Conservation (phyloP, 2,113 vertebrate genomes). For the Myrmecophaga tridactyla region DNA sequence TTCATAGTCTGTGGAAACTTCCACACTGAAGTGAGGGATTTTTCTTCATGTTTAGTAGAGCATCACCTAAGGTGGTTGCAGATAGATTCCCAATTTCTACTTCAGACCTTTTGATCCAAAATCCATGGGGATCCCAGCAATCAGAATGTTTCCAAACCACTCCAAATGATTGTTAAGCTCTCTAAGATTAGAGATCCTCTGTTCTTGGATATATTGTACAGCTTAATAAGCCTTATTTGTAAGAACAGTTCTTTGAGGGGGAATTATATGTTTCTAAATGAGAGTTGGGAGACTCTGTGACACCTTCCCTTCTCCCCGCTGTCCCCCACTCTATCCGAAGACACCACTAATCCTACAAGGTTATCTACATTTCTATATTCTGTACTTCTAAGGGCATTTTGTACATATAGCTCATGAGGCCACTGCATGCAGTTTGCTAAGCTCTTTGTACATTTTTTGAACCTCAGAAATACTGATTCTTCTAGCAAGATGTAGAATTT, state of each 20-base stretch:
- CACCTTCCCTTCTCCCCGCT: too few species aligned
- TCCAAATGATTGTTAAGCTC: not conserved
- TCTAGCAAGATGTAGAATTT: not conserved
- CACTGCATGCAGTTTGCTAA: not conserved
- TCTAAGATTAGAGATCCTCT: not conserved
- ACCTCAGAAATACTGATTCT: not conserved
- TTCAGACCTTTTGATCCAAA: not conserved
- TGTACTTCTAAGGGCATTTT: not conserved
- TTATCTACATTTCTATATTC: too few species aligned
- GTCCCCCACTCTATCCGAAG: not conserved
- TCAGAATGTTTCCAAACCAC: not conserved
- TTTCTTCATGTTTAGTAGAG: not conserved
- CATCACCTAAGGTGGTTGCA: not conserved
- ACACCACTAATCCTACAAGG: not conserved
- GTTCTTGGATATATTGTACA: not conserved
- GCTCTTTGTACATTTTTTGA: not conserved
- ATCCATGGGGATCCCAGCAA: not conserved
- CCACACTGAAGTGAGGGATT: not conserved
- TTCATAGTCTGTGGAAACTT: not conserved
- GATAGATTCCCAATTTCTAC: not conserved
- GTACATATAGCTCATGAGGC: accelerated
- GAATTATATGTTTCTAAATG: not conserved
- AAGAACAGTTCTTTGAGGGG: not conserved
- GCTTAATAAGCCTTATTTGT: not conserved
- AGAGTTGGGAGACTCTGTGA: not conserved